phyloP scores from a whole-genome alignment of 2,888 invertebrate genomes.

The Hypomecis punctinalis region DNA sequence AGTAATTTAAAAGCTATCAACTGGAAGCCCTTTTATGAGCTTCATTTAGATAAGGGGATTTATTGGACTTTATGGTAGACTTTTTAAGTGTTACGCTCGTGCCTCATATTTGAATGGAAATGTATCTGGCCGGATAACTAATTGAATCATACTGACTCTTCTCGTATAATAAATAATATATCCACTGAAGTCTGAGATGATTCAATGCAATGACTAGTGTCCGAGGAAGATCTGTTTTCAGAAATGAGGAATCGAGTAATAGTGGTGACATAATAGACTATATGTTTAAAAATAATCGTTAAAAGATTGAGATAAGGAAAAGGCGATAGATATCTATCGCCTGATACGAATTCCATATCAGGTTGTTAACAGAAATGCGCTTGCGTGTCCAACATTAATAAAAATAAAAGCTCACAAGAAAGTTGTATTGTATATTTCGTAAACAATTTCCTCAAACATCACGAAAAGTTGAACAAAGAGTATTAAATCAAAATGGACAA shows the following conservation, averaged over 20 bases:
- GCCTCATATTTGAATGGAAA: slow-evolving; percentile 25
- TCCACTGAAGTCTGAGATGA: background rate
- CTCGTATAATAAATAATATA: background rate
- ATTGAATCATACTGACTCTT: slow-evolving; percentile 10
- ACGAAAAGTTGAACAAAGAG: slow-evolving; percentile 59
- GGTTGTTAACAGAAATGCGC: background rate
- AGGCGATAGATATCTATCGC: too few relatives aligned
- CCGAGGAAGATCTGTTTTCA: too few relatives aligned
- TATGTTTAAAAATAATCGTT: too few relatives aligned
- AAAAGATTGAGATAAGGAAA: too few relatives aligned
- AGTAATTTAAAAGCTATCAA: slow-evolving; percentile 68
- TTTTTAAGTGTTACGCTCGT: slow-evolving; percentile 31
- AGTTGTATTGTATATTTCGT: slow-evolving; percentile 22
- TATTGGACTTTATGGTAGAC: slow-evolving; percentile 41
- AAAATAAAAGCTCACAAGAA: slow-evolving; percentile 16
- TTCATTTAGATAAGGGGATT: slow-evolving; percentile 67
- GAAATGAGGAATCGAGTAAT: too few relatives aligned
- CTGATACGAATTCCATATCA: too few relatives aligned
- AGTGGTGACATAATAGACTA: too few relatives aligned
- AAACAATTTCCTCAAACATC: slow-evolving; percentile 36
- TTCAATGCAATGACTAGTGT: too few relatives aligned
- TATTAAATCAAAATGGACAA: slow-evolving; percentile 67
- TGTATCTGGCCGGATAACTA: slow-evolving; percentile 17
- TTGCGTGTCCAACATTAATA: background rate
- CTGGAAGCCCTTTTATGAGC: slow-evolving; percentile 61